These are phyloP conservation scores for Microdon myrmicae DNA, from an alignment of 2,888 invertebrate genomes.

Conservation along the genomic window DNA sequence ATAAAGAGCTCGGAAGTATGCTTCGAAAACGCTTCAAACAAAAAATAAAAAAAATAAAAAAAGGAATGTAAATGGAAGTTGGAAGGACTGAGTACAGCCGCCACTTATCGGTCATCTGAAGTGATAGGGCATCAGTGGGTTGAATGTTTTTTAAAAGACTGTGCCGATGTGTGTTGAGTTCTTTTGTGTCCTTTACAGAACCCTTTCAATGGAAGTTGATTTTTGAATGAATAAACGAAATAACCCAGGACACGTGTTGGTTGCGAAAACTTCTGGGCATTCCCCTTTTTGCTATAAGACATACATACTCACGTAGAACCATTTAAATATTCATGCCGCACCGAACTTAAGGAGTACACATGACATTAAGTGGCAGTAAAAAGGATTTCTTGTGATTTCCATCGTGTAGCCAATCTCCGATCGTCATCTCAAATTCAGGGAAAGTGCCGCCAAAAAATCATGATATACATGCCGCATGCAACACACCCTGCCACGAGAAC, in stretches of 20 bases:
- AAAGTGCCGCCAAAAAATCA: conserved; percentile 10
- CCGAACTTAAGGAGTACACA: no score
- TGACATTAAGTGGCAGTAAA: conserved; percentile 14
- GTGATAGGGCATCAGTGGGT: conserved; percentile 49
- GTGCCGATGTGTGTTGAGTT: no score
- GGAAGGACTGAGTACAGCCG: conserved; percentile 1
- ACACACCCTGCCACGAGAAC: conserved; percentile 9
- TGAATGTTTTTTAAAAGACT: conserved; percentile 29
- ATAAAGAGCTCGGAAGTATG: conserved; percentile 8
- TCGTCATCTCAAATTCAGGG: conserved; percentile 3
- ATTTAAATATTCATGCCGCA: no score
- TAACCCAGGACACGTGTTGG: no score
- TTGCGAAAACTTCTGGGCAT: no score
- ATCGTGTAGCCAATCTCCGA: conserved; percentile 2
- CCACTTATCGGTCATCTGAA: conserved; percentile 47
- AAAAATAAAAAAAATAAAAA: conserved; percentile 8
- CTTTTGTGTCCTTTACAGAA: conserved; percentile 12
- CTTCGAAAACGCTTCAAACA: conserved; percentile 4
- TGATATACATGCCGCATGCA: conserved; percentile 10
- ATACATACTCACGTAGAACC: no score
- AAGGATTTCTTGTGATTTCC: conserved; percentile 30
- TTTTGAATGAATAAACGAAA: conserved; percentile 38
- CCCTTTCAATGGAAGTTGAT: conserved; percentile 17
- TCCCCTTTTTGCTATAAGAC: no score
- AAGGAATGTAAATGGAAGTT: background rate